Evolutionary conservation across 2,113 vertebrate genomes (phyloP).

Genomic region (Turdus rufiventris): DNA sequence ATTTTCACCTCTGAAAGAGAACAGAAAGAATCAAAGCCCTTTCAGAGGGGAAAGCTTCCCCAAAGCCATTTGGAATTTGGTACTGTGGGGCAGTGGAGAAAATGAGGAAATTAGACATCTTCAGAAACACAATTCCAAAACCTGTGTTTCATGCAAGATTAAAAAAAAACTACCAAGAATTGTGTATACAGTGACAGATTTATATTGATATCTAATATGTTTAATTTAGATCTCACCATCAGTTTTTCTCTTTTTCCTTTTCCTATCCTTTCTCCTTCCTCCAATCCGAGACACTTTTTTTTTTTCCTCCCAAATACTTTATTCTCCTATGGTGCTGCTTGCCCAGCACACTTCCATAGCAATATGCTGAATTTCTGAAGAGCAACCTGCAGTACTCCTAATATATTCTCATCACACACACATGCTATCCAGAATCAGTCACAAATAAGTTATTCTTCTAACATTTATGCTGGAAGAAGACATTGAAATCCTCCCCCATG

Average conservation of each 20-base stretch:
- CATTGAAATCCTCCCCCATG: background rate
- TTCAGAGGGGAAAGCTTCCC: background rate
- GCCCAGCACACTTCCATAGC: accelerated
- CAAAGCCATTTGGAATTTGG: background rate
- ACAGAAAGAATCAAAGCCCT: accelerated
- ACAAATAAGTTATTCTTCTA: background rate
- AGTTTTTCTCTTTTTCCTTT: background rate
- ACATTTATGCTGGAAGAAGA: background rate
- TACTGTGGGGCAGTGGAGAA: accelerated
- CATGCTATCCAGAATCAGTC: background rate
- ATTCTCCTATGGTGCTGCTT: accelerated
- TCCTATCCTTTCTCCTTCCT: accelerated
- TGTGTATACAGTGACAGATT: background rate
- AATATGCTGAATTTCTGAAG: background rate
- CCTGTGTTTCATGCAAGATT: accelerated
- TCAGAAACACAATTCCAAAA: background rate
- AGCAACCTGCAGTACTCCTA: background rate
- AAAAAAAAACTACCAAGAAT: background rate
- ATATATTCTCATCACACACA: background rate
- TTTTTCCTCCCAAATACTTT: background rate
- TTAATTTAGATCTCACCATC: background rate
- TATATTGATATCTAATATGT: background rate
- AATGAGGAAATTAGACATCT: background rate
- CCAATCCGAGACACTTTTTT: background rate
- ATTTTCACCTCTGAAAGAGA: background rate